Percentiles rank a stretch among this genome's conserved stretches.
phyloP scores from a whole-genome alignment of 2,888 invertebrate genomes.

The Plagodis dolabraria region DNA sequence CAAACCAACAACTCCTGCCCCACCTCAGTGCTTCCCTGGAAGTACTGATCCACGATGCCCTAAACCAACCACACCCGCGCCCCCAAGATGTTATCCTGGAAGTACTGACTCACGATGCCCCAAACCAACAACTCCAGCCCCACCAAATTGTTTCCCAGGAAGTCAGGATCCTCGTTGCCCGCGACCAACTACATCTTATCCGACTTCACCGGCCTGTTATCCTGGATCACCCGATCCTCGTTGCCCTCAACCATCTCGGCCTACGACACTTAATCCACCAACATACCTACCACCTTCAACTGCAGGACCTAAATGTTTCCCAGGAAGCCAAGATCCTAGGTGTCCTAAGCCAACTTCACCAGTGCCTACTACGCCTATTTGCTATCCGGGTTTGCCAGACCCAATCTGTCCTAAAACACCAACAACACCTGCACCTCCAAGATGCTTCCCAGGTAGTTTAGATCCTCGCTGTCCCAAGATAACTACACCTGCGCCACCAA shows the following conservation, averaged over 20 bases:
- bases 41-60: conserved; percentile 48
- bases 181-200: conserved; percentile 35
- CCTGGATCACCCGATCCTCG: conserved; percentile 43
- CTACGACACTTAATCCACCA: conserved; percentile 49
- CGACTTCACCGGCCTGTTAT: conserved; percentile 46
- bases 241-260: conserved; percentile 37
- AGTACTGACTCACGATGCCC: conserved; percentile 60
- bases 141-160: conserved; percentile 50
- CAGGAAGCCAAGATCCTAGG: conserved; percentile 40
- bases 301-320: conserved; percentile 38
- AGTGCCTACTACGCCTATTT: conserved; percentile 34
- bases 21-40: conserved; percentile 37
- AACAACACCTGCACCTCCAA: conserved; percentile 35
- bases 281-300: conserved; percentile 40
- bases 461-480: conserved; percentile 45
- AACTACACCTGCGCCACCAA: conserved; percentile 36
- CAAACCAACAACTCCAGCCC: conserved; percentile 49
- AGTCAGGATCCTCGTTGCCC: conserved; percentile 62
- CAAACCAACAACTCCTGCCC: conserved; percentile 41
- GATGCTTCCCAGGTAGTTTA: conserved; percentile 40
- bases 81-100: conserved; percentile 52
- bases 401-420: conserved; percentile 43
- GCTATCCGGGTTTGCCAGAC: conserved; percentile 39
- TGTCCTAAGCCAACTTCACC: conserved; percentile 42
- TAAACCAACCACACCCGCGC: conserved; percentile 44